A percentile compares a stretch with the other conserved stretches of the same genome.
Conservation (phyloP, 2,797 vertebrate genomes). For the Apogon talboti region DNA sequence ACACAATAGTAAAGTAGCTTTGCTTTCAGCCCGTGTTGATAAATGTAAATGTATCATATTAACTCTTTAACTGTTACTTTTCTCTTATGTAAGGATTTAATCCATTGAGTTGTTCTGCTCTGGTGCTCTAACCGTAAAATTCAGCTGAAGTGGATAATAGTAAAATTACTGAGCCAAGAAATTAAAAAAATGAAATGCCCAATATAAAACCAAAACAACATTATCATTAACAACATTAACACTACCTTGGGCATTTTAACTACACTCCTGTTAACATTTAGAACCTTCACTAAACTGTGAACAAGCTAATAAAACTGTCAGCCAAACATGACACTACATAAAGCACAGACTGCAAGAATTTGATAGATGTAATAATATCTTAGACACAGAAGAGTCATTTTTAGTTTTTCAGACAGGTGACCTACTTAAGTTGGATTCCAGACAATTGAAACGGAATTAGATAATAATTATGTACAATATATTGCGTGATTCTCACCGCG, state of each 20-base stretch:
- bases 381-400: neutral
- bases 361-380: slow-evolving; percentile 9
- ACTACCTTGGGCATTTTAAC: slow-evolving; percentile 1
- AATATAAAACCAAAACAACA: slow-evolving; percentile 30
- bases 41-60: slow-evolving; percentile 24
- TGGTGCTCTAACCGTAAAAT: slow-evolving; percentile 20
- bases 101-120: too few relatives aligned
- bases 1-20: slow-evolving; percentile 5
- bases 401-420: slow-evolving; percentile 1
- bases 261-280: neutral
- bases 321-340: slow-evolving; percentile 14
- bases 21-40: neutral
- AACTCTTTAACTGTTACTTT: neutral
- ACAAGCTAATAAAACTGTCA: slow-evolving; percentile 31
- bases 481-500: neutral
- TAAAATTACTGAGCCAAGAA: slow-evolving; percentile 14
- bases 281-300: slow-evolving; percentile 13
- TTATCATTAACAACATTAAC: slow-evolving; percentile 8
- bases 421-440: slow-evolving; percentile 14
- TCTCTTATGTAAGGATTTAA: neutral
- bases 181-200: slow-evolving; percentile 17
- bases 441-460: neutral
- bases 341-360: neutral
- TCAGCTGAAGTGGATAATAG: slow-evolving; percentile 3
- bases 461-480: too few relatives aligned